phyloP scores from a whole-genome alignment of 1,140 invertebrate species.

The Drosophila lowei region DNA sequence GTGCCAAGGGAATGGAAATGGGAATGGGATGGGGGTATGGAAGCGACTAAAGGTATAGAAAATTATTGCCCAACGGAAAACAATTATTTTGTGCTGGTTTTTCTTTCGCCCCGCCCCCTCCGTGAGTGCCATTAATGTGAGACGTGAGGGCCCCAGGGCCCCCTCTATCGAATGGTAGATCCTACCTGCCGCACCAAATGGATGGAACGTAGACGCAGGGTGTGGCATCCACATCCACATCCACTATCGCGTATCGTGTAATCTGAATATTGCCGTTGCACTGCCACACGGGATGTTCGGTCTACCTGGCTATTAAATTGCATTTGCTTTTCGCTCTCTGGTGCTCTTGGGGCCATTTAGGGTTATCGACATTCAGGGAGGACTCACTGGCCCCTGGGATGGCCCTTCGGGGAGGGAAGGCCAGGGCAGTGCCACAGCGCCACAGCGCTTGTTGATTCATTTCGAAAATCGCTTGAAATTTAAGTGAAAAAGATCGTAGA shows the following conservation, averaged over 20 bases:
- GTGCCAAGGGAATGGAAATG: conserved; percentile 31
- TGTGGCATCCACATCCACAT: conserved; percentile 18
- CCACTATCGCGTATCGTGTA: conserved; percentile 50
- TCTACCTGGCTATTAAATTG: conserved; percentile 51
- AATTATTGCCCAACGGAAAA: conserved; percentile 79
- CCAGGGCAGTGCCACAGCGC: too few relatives aligned
- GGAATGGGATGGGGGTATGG: not conserved
- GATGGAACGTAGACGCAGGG: conserved; percentile 4
- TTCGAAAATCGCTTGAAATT: too few relatives aligned
- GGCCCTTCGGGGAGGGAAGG: not conserved
- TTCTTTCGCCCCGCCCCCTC: not conserved
- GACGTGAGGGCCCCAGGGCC: conserved; percentile 17
- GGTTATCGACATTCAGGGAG: conserved; percentile 57
- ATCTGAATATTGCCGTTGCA: conserved; percentile 75
- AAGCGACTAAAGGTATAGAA: conserved; percentile 55
- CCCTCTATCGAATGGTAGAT: too few relatives aligned
- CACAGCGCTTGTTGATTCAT: too few relatives aligned
- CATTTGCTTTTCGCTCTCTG: conserved; percentile 44
- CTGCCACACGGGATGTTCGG: conserved; percentile 20
- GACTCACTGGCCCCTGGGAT: too few relatives aligned
- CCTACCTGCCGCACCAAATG: too few relatives aligned
- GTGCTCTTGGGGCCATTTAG: conserved; percentile 42
- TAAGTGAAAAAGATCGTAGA: too few relatives aligned
- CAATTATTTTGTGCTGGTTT: conserved; percentile 72
- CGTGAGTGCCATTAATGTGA: conserved; percentile 51